A percentile compares a stretch with the other conserved stretches of the same genome.
phyloP scores from a whole-genome alignment of 2,113 vertebrate species.

The Riparia riparia region DNA sequence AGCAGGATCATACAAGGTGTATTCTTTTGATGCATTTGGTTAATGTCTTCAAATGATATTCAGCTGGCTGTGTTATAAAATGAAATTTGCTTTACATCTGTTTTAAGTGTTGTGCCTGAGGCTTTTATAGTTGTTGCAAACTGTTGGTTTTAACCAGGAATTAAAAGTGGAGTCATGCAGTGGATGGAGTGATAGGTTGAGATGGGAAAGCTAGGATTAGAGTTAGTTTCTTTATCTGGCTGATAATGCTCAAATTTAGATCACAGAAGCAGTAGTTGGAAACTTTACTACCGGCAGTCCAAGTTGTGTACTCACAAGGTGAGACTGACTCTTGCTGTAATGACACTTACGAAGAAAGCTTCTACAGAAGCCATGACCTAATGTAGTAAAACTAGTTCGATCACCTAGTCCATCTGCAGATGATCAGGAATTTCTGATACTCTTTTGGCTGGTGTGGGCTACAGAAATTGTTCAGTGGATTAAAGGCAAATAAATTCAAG shows the following conservation, averaged over 20 bases:
- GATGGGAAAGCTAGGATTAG: neutral
- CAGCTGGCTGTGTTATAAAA: neutral
- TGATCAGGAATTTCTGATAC: neutral
- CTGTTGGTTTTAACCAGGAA: neutral
- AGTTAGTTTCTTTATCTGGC: neutral
- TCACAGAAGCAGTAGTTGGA: neutral
- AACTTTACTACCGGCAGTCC: neutral
- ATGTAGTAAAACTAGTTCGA: neutral
- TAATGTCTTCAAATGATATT: neutral
- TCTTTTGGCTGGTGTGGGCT: neutral
- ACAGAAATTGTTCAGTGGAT: neutral
- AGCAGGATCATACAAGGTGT: neutral
- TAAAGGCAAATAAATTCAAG: neutral
- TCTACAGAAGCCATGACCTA: neutral
- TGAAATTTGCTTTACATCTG: neutral
- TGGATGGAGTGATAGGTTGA: neutral
- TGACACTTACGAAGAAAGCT: neutral
- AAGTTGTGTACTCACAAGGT: neutral
- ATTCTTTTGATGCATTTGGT: neutral
- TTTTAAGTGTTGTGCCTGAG: neutral
- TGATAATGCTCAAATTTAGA: neutral
- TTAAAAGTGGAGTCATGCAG: neutral
- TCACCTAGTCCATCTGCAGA: neutral
- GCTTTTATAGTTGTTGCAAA: neutral
- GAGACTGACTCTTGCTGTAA: neutral